phyloP scores from a whole-genome alignment of 2,113 vertebrate species.

The Malurus melanocephalus region DNA sequence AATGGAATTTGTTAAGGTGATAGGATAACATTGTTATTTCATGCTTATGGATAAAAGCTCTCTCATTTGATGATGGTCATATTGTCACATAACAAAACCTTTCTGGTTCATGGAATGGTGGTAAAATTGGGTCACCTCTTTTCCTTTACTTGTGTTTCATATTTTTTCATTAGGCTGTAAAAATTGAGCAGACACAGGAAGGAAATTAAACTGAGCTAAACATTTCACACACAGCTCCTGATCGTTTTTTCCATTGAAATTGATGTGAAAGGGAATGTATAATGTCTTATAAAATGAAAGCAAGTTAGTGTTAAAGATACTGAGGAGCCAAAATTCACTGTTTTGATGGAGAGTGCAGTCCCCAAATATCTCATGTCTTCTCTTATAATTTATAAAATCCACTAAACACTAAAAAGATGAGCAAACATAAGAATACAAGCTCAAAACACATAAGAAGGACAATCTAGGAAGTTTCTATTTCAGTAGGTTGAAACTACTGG shows the following conservation, averaged over 20 bases:
- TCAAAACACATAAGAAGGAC: background rate
- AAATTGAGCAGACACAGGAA: conserved; percentile 19
- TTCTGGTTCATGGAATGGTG: background rate
- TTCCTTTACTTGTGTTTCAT: conserved; percentile 16
- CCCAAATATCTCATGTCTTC: background rate
- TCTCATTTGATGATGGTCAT: background rate
- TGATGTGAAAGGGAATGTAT: background rate
- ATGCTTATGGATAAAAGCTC: background rate
- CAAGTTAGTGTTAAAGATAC: background rate
- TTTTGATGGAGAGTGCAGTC: background rate
- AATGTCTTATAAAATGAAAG: background rate
- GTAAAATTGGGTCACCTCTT: background rate
- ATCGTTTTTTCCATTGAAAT: background rate
- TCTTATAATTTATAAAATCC: background rate
- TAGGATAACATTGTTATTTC: background rate
- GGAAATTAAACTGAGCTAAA: background rate
- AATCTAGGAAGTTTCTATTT: background rate
- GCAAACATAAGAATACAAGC: background rate
- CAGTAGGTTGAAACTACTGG: background rate
- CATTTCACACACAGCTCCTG: background rate
- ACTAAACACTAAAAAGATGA: background rate
- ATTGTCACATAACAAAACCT: background rate
- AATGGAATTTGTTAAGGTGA: conserved; percentile 47
- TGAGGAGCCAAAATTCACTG: background rate
- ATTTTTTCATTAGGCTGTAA: conserved; percentile 22